These are phyloP conservation scores for Periparus ater DNA, from an alignment of 2,797 vertebrate genomes.

Conservation along the genomic window DNA sequence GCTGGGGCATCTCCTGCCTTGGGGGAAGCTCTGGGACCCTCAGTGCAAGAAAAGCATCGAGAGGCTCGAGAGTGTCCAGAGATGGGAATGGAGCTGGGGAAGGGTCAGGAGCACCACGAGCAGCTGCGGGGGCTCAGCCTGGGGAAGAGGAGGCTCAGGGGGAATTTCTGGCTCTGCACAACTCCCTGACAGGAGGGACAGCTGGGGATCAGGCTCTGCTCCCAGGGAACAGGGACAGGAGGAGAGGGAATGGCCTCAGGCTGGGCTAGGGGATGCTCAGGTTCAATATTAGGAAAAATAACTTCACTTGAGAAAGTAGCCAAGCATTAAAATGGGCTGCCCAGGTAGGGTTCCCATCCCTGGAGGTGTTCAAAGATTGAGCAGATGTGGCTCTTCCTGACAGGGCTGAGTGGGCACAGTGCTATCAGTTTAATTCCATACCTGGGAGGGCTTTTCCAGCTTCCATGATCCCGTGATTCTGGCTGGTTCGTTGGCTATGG, in stretches of 20 bases:
- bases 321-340: neutral
- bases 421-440: fast-evolving
- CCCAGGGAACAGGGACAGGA: neutral
- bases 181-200: neutral
- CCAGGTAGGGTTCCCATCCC: too few species aligned
- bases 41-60: too few species aligned
- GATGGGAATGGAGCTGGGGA: neutral
- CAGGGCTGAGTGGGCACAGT: neutral
- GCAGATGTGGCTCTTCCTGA: neutral
- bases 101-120: neutral
- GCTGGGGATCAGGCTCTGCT: fast-evolving
- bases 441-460: neutral
- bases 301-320: neutral
- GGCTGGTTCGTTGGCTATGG: neutral
- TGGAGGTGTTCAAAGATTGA: neutral
- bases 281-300: neutral
- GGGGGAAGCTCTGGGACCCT: neutral
- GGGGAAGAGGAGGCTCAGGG: neutral
- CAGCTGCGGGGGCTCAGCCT: neutral
- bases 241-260: fast-evolving
- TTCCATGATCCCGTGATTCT: neutral
- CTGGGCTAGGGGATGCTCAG: neutral
- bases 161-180: neutral
- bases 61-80: neutral
- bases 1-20: neutral